Conservation (phyloP, 2,797 vertebrate genomes). For the Orestias chungarensis region DNA sequence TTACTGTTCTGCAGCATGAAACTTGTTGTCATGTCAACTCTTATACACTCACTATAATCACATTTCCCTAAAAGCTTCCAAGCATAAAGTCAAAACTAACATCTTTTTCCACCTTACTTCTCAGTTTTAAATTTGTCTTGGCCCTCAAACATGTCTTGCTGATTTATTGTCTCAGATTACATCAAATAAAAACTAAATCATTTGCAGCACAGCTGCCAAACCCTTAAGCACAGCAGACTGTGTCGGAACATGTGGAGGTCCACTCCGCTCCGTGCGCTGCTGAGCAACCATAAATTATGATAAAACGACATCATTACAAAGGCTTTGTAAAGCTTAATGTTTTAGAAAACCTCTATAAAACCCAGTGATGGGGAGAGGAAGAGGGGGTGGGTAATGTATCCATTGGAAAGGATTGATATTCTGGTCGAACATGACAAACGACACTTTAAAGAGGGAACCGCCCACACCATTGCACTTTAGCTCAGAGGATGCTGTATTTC, state of each 20-base stretch:
- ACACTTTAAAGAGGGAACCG: slow-evolving; percentile 58
- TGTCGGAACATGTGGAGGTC: slow-evolving; percentile 33
- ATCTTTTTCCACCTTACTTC: neutral
- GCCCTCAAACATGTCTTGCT: neutral
- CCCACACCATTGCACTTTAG: slow-evolving; percentile 64
- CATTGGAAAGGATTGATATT: slow-evolving; percentile 65
- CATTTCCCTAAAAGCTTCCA: neutral
- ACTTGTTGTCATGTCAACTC: neutral
- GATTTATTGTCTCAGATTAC: slow-evolving; percentile 8
- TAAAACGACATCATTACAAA: slow-evolving; percentile 55
- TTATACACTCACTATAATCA: neutral
- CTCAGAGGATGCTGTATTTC: slow-evolving; percentile 56
- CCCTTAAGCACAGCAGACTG: slow-evolving; percentile 27
- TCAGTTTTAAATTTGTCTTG: neutral
- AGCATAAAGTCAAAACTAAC: neutral
- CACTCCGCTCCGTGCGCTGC: slow-evolving; percentile 4
- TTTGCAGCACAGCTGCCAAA: slow-evolving; percentile 28
- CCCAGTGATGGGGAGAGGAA: slow-evolving; percentile 1
- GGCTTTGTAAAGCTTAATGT: slow-evolving; percentile 63
- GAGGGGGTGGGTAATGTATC: slow-evolving; percentile 10
- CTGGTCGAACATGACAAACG: slow-evolving; percentile 71
- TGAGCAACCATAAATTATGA: slow-evolving; percentile 54
- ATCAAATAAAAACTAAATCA: slow-evolving; percentile 29
- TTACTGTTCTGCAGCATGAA: neutral
- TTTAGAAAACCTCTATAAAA: slow-evolving; percentile 60